Evolutionary conservation across 2,113 vertebrate genomes (phyloP), one percentile per base, ranked within the genome.

Genomic region (Coptodon rendalli): DNA sequence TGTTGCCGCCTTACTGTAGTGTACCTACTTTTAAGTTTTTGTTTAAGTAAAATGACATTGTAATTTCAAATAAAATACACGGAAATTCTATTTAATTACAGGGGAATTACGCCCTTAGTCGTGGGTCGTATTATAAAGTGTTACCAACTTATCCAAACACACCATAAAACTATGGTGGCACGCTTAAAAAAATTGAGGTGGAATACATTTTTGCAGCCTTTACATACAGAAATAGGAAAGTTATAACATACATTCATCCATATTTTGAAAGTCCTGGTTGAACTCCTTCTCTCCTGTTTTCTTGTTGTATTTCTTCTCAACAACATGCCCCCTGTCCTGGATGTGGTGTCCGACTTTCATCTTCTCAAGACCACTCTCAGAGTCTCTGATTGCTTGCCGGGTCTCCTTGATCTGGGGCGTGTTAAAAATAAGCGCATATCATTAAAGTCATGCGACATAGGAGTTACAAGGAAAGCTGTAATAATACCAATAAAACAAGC

Each of bases 341-440:
- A 99, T 97, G 90, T 99, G 98, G 94, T 99, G 99, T 24, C 98
- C 98, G 6, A 99, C 96, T 82, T 97, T 93, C 96, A 99, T 97
- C 95, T 98, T 97, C 95, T 99, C 96, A 61, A 97, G 6, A 4
- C 98, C 99, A 9, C 96, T 99, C 85, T 98, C 98, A 3, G 98
- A 98, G 96, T 99, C 98, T 93, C 93, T 97, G 29, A 99, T 3
- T n/a, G 97, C 93, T 91, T 54, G 96, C 59, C 97, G 96, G 4
- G 97, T 98, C 95, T 99, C 99, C 85, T 96, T 98, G 85, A 99
- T 94, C 98, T 99, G 54, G 10, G 36, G 68, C 0, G 3, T 6
- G 29, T 68, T 68, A 5, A 38, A 80, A 81, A 13, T 36, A 19
- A 59, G n/a, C 53, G 4, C 29, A 50, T 22, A 52, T 38, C 2